Evolutionary conservation across 1,140 invertebrate species (phyloP), one percentile per base, ranked within the genome.

Genomic region (Ridgeia piscesae): DNA sequence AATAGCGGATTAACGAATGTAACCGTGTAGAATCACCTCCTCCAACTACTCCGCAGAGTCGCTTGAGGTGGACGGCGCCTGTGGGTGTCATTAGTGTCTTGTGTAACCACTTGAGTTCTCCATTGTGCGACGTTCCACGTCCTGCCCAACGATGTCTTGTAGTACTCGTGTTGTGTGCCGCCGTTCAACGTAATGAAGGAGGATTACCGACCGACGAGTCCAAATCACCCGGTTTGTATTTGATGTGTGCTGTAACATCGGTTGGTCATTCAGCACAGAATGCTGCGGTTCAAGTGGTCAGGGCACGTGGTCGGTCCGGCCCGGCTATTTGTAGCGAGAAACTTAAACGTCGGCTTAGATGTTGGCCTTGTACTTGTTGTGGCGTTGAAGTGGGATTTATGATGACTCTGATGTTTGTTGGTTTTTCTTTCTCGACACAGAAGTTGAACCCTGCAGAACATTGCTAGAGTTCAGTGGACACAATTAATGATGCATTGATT

Each of bases 51-150:
- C 27, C 11, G 58, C 58, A 21, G 14, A 77, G 58, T 77, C 27
- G 58, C 14, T 77, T 77, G 58, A 77, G 58, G 58, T 77, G 2
- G 11, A 4, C 2, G 0, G 14, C 27, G 58, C 58, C 58, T 77
- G 4, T 77, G 58, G 58, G 58, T 77, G 58, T 77, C 58, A 77
- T 77, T 77, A 77, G 27, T 27, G 17, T 21, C 58, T 77, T 77
- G 58, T 77, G 58, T 77, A 77, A 77, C 58, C 58, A 77, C 58
- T 77, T 77, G 58, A 77, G 58, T 77, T 77, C 58, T 77, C 58
- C 6, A 21, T 77, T 77, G 58, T 77, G 17, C 58, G 2, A 17
- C 42, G 42, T 27, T 21, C 17, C 58, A 77, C 17, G 58, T 77
- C 58, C 58, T 77, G 58, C 58, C 58, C 58, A 77, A 77, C 11